phyloP scores from a whole-genome alignment of 1,140 invertebrate species.

The Mycetomoellerius zeteki region DNA sequence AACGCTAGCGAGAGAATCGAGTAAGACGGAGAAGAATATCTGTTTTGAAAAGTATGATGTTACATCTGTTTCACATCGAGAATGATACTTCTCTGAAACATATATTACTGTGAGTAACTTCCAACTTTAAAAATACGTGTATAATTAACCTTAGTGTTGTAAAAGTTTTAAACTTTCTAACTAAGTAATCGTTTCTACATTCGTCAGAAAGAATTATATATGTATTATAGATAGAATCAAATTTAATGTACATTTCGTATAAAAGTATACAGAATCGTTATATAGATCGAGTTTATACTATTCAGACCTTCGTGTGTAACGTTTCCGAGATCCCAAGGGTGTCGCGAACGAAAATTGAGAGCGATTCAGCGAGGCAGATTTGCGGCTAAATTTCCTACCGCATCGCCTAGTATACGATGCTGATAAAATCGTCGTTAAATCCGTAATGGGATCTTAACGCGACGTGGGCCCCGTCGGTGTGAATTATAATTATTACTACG shows the following conservation, averaged over 20 bases:
- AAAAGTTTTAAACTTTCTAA: neutral
- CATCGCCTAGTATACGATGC: slow-evolving; percentile 62
- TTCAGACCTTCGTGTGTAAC: neutral
- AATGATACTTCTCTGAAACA: neutral
- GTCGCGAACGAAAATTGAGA: slow-evolving; percentile 43
- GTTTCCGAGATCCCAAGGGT: slow-evolving; percentile 2
- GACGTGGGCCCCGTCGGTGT: slow-evolving; percentile 63
- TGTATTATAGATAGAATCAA: neutral
- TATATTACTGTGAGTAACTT: neutral
- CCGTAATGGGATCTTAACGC: slow-evolving; percentile 81
- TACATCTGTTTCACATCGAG: slow-evolving; percentile 16
- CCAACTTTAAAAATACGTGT: neutral
- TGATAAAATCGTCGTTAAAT: slow-evolving; percentile 76
- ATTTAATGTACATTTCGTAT: neutral
- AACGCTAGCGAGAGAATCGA: slow-evolving; percentile 18
- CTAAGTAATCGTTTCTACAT: neutral
- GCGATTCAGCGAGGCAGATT: slow-evolving; percentile 72
- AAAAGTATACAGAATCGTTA: neutral
- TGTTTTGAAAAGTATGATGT: slow-evolving; percentile 47
- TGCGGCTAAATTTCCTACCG: slow-evolving; percentile 75
- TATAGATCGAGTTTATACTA: neutral
- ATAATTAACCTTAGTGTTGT: neutral
- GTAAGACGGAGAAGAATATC: slow-evolving; percentile 30
- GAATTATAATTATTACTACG: slow-evolving; percentile 79
- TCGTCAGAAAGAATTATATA: neutral